Evolutionary conservation across 2,888 invertebrate genomes (phyloP), one percentile per base, ranked within the genome.

Genomic region (Trichopria drosophilae): DNA sequence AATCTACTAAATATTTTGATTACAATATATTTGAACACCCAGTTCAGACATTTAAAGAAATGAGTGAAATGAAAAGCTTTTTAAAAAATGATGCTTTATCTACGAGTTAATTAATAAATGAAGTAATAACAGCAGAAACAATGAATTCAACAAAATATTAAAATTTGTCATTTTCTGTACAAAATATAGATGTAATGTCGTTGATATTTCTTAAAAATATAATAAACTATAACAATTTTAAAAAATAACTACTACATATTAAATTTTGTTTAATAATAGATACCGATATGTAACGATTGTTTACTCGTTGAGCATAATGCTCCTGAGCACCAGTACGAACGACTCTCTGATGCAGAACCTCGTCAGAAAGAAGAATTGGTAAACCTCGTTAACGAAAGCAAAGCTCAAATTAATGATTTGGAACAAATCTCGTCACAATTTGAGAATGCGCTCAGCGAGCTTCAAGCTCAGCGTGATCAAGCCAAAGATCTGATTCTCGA

Each of bases 251-350:
- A n/a, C n/a, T n/a, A n/a, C n/a, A n/a, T n/a, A 28, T 32, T 31
- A 44, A 23, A 28, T 55, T 37, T 44, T 35, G 39, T 39, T 34
- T 29, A 42, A 26, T 34, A 44, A 2, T 82, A 92, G 81, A 85
- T 87, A 57, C 87, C 90, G 19, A 87, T 90, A 55, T 95, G 94
- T 77, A 86, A 86, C 64, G 93, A 94, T 76, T 95, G 95, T 76
- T 80, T 90, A 58, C 84, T 89, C 56, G 80, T 82, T 26, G 88
- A 90, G 55, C 94, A 95, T 72, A 89, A 89, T 76, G 86, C 86
- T 35, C 80, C 82, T 12, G 85, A 87, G 35, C 93, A 94, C 78
- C 86, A 86, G 63, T 90, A 88, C 67, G 93, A 94, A 72, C 82
- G 88, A 52, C 83, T 93, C 58, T 79, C 83, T 18, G 88, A 90